Conservation (phyloP, 2,888 invertebrate species). For the Latrodectus elegans region DNA sequence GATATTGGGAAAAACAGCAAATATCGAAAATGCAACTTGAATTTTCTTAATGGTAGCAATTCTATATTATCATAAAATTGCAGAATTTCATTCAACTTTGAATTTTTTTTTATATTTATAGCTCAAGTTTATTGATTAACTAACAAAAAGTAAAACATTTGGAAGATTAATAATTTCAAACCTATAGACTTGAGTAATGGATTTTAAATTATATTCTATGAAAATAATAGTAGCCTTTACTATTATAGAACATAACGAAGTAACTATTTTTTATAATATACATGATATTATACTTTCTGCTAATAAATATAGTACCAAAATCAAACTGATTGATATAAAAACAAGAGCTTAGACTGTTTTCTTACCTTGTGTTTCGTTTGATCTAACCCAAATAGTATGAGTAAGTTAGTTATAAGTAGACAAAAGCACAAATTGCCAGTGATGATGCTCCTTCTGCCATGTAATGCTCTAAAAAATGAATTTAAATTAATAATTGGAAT, state of each 20-base stretch:
- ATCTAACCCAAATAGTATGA: conserved; percentile 61
- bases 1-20: too few relatives aligned
- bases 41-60: too few relatives aligned
- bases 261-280: not conserved
- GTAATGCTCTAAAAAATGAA: conserved; percentile 39
- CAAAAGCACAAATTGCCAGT: conserved; percentile 68
- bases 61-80: too few relatives aligned
- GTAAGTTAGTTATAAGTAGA: conserved; percentile 63
- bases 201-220: too few relatives aligned
- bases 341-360: not conserved
- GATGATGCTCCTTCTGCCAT: conserved; percentile 65
- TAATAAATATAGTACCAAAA: not conserved
- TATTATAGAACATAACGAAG: not conserved
- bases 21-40: too few relatives aligned
- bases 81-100: too few relatives aligned
- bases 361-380: conserved; percentile 55
- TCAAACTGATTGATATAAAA: not conserved
- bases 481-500: not conserved
- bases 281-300: not conserved
- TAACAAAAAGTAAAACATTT: too few relatives aligned
- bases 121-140: too few relatives aligned
- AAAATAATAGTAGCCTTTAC: not conserved
- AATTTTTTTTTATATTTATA: too few relatives aligned
- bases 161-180: too few relatives aligned
- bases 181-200: too few relatives aligned